These are phyloP conservation scores for Drosophila eugracilis DNA, from an alignment of 1,140 invertebrate genomes.

Conservation along the genomic window DNA sequence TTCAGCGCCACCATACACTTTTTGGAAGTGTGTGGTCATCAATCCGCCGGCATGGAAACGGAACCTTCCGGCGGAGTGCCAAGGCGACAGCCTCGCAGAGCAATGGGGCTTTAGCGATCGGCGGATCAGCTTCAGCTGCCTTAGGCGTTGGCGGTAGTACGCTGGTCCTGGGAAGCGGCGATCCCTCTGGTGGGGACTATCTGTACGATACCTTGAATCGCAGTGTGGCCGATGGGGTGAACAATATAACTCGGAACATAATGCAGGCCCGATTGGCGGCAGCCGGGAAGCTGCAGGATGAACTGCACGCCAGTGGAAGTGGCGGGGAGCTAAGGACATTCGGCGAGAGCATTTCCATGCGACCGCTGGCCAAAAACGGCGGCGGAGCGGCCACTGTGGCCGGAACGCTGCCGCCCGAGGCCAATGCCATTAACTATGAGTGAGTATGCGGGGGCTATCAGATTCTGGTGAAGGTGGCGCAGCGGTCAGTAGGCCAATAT, in stretches of 20 bases:
- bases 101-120: constrained; percentile 67
- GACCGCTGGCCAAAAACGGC: constrained; percentile 87
- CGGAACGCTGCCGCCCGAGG: constrained; percentile 67
- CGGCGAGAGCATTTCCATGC: constrained; percentile 91
- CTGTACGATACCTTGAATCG: constrained; percentile 88
- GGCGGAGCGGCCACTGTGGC: constrained; percentile 48
- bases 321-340: constrained; percentile 85
- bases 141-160: constrained; percentile 64
- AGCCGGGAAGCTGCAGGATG: constrained; percentile 63
- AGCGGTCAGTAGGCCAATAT: constrained; percentile 18
- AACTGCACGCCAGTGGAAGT: constrained; percentile 53
- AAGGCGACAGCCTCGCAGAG: constrained; percentile 65
- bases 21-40: constrained; percentile 98
- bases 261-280: constrained; percentile 84
- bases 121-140: constrained; percentile 39
- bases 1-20: constrained; percentile 97
- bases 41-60: constrained; percentile 88
- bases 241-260: constrained; percentile 86
- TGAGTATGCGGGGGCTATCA: constrained; percentile 56
- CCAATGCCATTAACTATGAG: constrained; percentile 78
- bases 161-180: constrained; percentile 52
- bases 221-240: constrained; percentile 87
- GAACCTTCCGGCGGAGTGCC: constrained; percentile 70
- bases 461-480: not conserved
- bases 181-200: constrained; percentile 51